These are phyloP conservation scores for Listrodromus nycthemerus DNA, from an alignment of 2,888 invertebrate species.

Conservation along the genomic window DNA sequence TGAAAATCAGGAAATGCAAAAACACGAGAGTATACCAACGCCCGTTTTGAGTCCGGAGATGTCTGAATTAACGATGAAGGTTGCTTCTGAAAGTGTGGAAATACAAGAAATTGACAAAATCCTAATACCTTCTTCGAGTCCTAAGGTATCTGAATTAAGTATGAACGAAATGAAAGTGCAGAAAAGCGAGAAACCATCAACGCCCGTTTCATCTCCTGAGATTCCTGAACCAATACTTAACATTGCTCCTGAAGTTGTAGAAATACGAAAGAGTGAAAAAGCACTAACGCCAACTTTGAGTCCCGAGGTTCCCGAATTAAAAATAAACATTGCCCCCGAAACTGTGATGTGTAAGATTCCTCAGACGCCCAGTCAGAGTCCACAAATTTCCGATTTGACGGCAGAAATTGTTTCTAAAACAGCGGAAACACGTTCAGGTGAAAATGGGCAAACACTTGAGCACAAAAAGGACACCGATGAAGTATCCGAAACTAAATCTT, in stretches of 20 bases:
- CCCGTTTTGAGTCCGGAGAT: conserved; percentile 18
- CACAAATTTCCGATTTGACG: neutral
- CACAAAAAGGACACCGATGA: conserved; percentile 4
- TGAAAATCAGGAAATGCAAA: neutral
- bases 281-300: neutral
- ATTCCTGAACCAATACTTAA: neutral
- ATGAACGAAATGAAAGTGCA: conserved; percentile 25
- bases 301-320: conserved; percentile 13
- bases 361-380: neutral
- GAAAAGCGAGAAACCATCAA: conserved; percentile 11
- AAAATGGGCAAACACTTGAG: neutral
- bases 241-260: neutral
- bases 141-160: conserved; percentile 1
- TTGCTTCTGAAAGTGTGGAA: conserved; percentile 13
- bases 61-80: neutral
- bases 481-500: neutral
- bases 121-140: neutral
- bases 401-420: conserved; percentile 25
- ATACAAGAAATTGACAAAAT: neutral
- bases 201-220: neutral
- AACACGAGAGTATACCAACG: neutral
- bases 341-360: neutral
- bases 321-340: neutral
- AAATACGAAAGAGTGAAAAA: neutral
- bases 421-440: neutral